phyloP scores from a whole-genome alignment of 37 sponge, comb jelly and placozoan genomes.

The Amphimedon queenslandica region DNA sequence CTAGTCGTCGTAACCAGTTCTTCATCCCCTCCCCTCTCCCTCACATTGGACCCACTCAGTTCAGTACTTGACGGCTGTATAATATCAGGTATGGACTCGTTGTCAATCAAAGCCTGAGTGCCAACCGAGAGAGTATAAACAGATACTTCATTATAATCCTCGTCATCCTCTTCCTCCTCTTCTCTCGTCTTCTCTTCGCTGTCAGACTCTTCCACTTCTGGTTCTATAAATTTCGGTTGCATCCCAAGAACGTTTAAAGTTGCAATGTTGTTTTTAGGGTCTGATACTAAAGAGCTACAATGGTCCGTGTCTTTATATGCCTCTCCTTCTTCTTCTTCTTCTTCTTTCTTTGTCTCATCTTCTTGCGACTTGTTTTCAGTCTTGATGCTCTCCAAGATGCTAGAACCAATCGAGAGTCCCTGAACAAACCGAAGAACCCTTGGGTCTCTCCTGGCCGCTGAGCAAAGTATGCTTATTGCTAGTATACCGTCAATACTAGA shows the following conservation, averaged over 20 bases:
- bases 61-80: background rate
- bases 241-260: conserved; percentile 64
- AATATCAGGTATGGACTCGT: conserved; percentile 35
- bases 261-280: too few species aligned
- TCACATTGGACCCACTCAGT: conserved; percentile 6
- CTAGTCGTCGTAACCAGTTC: background rate
- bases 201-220: background rate
- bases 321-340: too few species aligned
- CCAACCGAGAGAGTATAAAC: conserved; percentile 3
- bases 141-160: background rate
- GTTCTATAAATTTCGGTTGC: conserved; percentile 52
- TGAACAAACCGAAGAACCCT: conserved; percentile 54
- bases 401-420: too few species aligned
- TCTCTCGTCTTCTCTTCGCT: background rate
- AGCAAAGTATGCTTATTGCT: conserved; percentile 55
- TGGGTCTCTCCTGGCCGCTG: conserved; percentile 36
- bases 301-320: too few species aligned
- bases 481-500: conserved; percentile 59
- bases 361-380: too few species aligned
- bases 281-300: too few species aligned
- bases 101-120: conserved; percentile 51
- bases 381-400: too few species aligned
- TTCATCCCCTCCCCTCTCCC: background rate
- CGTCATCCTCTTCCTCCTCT: conserved; percentile 1
- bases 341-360: background rate